These are phyloP conservation scores for Eupithecia exiguata DNA, from an alignment of 2,888 invertebrate genomes.

Conservation along the genomic window DNA sequence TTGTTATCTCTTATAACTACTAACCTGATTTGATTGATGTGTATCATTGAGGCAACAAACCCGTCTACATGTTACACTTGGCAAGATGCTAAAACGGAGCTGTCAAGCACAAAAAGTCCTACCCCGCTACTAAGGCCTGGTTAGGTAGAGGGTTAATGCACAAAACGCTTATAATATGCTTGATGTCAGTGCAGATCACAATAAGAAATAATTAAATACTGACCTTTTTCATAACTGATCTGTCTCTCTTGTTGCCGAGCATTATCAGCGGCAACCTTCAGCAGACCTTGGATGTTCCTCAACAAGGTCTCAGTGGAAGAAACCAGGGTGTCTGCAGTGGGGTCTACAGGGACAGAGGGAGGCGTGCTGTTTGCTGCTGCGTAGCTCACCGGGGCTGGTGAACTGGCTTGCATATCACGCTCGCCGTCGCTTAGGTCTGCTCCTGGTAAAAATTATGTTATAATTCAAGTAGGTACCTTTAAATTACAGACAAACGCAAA, in stretches of 20 bases:
- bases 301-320: conserved; percentile 97
- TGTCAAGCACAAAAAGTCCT: not conserved
- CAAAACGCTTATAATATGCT: not conserved
- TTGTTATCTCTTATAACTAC: not conserved
- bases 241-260: conserved; percentile 98
- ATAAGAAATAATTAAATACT: conserved; percentile 41
- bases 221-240: conserved; percentile 98
- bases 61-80: not conserved
- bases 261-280: conserved; percentile 98
- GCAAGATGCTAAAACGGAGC: not conserved
- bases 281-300: conserved; percentile 96
- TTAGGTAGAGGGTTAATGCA: not conserved
- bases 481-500: not conserved
- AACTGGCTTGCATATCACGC: conserved; percentile 86
- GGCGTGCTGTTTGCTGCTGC: conserved; percentile 87
- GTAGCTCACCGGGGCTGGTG: conserved; percentile 90
- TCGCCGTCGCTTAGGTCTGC: conserved; percentile 90
- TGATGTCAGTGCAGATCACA: not conserved
- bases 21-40: not conserved
- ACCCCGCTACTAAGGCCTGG: not conserved
- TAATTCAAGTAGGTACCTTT: not conserved
- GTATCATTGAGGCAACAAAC: not conserved
- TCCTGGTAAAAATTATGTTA: conserved; percentile 56
- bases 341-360: conserved; percentile 76
- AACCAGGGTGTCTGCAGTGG: conserved; percentile 81